Conservation (phyloP, 2,888 invertebrate genomes). For the Nemotelus pantherinus region DNA sequence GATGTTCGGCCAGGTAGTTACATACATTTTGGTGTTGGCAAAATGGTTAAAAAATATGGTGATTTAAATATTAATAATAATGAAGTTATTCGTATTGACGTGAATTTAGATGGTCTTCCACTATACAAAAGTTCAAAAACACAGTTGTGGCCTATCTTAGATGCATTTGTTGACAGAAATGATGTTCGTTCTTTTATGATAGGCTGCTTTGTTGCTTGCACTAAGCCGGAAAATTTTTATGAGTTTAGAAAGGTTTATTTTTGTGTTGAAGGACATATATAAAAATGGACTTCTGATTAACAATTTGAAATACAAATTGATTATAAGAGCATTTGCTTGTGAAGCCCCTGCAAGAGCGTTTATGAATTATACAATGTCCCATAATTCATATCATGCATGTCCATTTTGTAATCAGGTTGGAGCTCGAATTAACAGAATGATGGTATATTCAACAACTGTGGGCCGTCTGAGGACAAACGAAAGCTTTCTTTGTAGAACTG, state of each 20-base stretch:
- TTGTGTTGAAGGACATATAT: neutral
- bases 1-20: slow-evolving; percentile 32
- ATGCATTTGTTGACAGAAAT: neutral
- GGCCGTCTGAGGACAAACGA: slow-evolving; percentile 19
- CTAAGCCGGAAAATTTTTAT: slow-evolving; percentile 11
- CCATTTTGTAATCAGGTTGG: slow-evolving; percentile 25
- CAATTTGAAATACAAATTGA: slow-evolving; percentile 6
- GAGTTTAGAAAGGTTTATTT: slow-evolving; percentile 15
- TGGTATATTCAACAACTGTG: slow-evolving; percentile 10
- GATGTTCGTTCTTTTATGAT: slow-evolving; percentile 22
- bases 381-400: slow-evolving; percentile 3
- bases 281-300: slow-evolving; percentile 7
- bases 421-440: slow-evolving; percentile 17
- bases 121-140: slow-evolving; percentile 27
- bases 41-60: slow-evolving; percentile 41
- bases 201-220: slow-evolving; percentile 9
- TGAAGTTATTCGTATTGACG: slow-evolving; percentile 27
- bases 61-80: slow-evolving; percentile 36
- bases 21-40: slow-evolving; percentile 44
- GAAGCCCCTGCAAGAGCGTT: slow-evolving; percentile 9
- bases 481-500: slow-evolving; percentile 15
- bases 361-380: slow-evolving; percentile 8
- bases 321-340: slow-evolving; percentile 26
- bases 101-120: slow-evolving; percentile 16
- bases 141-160: slow-evolving; percentile 31